Base-by-base conservation (phyloP, 2,888 invertebrate species). In the Phaonia tiefii region DNA sequence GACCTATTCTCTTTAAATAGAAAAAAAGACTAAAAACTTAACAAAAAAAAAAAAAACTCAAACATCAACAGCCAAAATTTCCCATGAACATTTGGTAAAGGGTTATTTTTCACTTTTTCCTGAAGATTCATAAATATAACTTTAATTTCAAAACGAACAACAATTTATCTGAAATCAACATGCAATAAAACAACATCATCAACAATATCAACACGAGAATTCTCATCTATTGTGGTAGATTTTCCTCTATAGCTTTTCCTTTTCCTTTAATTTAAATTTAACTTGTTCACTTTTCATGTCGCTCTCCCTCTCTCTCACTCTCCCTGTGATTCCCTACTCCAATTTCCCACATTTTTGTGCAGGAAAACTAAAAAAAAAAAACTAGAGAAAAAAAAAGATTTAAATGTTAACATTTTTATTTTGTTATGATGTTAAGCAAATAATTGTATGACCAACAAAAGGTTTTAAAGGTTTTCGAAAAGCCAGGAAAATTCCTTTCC, bases 291-390 rank as follows among this genome's bases (percentile, higher is more conserved):
- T 44, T 73, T 65, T 69, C 31, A 54, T 15, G 31, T 31, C 8
- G 31, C 31, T 31, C 31, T 31, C 31, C 8, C 31, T 31, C 31
- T 3, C 8, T 26, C 15, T 71, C 37, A 3, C 8, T 31, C 31
- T 31, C 31, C 31, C 3, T 31, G n/a, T n/a, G n/a, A 31, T 31
- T 31, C 31, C 31, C 63, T 81, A 81, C 78, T 78, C 81, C 15
- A 81, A 65, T 78, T 81, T 81, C 81, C 81, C 81, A 81, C 81
- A 78, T 72, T 78, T 63, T 78, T 66, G 2, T 42, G 60, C n/a
- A 13, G 20, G 10, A 26, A 72, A 63, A 37, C 8, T 56, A 65
- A 44, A 58, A 66, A 22, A 1, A 22, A 74, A 74, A 31, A 76
- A 76, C 69, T 76, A 54, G 65, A 25, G 2, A 22, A 51, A 44